Percentiles rank a stretch among this genome's conserved stretches.
Evolutionary conservation across 2,113 vertebrate species (phyloP).

Genomic region (Actinemys pallida): DNA sequence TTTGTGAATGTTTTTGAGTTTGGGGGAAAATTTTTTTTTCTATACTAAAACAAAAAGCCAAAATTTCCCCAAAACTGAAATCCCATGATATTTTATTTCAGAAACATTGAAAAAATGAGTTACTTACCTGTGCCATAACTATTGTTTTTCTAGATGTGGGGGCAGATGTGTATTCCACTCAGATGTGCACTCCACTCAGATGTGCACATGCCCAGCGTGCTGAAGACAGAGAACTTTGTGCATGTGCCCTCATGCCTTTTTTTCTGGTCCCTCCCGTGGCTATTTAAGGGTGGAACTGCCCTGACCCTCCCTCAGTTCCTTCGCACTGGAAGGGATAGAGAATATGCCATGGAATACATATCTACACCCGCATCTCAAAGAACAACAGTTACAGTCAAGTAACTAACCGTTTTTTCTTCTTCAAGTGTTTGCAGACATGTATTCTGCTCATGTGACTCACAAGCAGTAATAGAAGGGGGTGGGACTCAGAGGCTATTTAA

Average conservation of each 20-base stretch:
- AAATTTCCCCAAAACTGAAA: background rate
- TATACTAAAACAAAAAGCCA: background rate
- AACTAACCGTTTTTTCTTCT: background rate
- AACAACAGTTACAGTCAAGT: background rate
- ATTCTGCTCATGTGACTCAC: too few species aligned
- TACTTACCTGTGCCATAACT: background rate
- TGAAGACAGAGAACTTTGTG: background rate
- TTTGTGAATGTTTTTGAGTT: background rate
- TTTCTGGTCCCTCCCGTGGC: background rate
- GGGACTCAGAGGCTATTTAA: too few species aligned
- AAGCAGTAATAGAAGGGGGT: too few species aligned
- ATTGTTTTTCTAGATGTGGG: background rate
- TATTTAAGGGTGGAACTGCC: background rate
- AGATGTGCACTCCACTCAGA: background rate
- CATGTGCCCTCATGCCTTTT: background rate
- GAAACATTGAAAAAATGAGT: background rate
- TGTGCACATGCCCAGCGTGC: background rate
- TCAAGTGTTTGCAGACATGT: background rate
- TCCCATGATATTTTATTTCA: background rate
- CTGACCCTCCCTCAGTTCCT: background rate
- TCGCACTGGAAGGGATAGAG: background rate
- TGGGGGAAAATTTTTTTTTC: background rate
- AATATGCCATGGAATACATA: background rate
- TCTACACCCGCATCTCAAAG: background rate
- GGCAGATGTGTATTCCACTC: background rate